Evolutionary conservation across 2,888 invertebrate species (phyloP), one percentile per base, ranked within the genome.

Genomic region (Apamea epomidion): DNA sequence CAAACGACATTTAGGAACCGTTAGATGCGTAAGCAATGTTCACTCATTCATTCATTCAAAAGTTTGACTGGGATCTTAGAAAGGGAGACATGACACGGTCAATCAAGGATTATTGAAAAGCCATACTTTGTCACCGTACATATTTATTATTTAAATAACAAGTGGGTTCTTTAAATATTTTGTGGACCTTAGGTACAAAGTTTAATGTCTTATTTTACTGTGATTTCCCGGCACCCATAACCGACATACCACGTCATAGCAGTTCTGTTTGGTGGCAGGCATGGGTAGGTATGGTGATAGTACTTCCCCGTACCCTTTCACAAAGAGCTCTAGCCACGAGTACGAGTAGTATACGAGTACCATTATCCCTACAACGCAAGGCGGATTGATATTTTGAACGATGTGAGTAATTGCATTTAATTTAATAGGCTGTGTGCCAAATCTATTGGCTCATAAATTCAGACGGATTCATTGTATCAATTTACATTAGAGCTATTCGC

Each of bases 1-100:
- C 60, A 78, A 51, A 65, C 65, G 62, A 73, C 42, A 69, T 71
- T 32, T 71, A 58, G 72, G 74, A 71, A 88, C 90, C 87, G 88
- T 89, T 88, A 88, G 75, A 80, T 65, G 69, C 54, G 76, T 78
- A 54, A 75, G 84, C 60, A 60, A 67, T 75, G 78, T 87, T 84
- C 83, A 87, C 88, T 90, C 85, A 81, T 64, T 62, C 54, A 67
- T 86, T 89, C 87, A 83, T 68, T 62, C 45, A 67, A 25, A n/a
- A 73, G 48, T 54, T 58, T 21, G 21, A 65, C 65, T 16, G 18
- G n/a, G 87, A 84, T 60, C 32, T 60, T 48, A 76, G 80, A 84
- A 84, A 60, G 12, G 62, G 7, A 70, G 64, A 73, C 68, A 37
- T 72, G 74, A 45, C 65, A 68, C 32, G 60, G 71, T 84, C 60